Conservation (phyloP, 2,797 vertebrate genomes). For the Lacerta bilineata region DNA sequence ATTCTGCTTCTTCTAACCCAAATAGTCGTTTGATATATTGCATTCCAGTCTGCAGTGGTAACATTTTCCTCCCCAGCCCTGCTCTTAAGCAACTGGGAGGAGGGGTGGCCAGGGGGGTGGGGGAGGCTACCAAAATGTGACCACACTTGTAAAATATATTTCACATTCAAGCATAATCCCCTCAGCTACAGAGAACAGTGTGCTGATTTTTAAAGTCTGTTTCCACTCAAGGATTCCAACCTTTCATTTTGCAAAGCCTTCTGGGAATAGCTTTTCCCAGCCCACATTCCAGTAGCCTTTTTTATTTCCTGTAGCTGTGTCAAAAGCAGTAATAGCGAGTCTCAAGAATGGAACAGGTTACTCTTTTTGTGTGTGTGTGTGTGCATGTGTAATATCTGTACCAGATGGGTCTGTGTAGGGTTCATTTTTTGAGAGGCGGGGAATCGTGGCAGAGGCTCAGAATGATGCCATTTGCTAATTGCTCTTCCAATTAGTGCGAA, state of each 20-base stretch:
- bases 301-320: conserved; percentile 82
- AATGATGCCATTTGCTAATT: conserved; percentile 61
- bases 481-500: conserved; percentile 45
- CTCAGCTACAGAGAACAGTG: conserved; percentile 68
- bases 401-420: conserved; percentile 67
- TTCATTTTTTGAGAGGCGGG: conserved; percentile 66
- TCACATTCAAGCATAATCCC: conserved; percentile 66
- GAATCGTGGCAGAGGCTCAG: conserved; percentile 64
- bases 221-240: conserved; percentile 81
- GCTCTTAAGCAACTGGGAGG: conserved; percentile 49
- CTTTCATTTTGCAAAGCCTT: conserved; percentile 80
- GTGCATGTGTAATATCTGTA: conserved; percentile 67
- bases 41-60: conserved; percentile 37
- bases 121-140: conserved; percentile 53
- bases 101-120: neutral
- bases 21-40: conserved; percentile 46
- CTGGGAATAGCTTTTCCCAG: conserved; percentile 79
- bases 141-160: conserved; percentile 65
- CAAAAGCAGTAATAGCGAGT: conserved; percentile 77
- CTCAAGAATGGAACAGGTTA: conserved; percentile 77
- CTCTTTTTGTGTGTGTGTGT: conserved; percentile 51
- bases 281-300: conserved; percentile 81
- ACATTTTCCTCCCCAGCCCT: conserved; percentile 49
- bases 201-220: conserved; percentile 77
- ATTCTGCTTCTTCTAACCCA: conserved; percentile 43